phyloP scores from a whole-genome alignment of 2,797 vertebrate species.

The Calcarius lapponicus region DNA sequence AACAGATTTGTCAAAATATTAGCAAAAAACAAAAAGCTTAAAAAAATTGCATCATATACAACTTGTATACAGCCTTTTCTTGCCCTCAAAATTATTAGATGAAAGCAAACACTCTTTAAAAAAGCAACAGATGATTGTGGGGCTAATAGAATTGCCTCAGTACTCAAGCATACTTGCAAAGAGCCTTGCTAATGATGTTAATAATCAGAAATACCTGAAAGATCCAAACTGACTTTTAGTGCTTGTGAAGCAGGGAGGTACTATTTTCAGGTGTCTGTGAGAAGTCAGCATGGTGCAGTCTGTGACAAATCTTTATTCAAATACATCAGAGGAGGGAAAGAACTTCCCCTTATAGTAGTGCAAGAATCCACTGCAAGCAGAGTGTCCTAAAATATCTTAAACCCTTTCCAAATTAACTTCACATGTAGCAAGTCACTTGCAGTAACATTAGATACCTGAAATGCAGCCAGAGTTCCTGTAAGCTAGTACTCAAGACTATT shows the following conservation, averaged over 20 bases:
- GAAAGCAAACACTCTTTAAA: background rate
- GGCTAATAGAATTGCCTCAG: background rate
- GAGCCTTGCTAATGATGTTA: background rate
- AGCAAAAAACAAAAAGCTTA: too few relatives aligned
- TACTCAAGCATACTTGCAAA: background rate
- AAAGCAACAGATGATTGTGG: background rate
- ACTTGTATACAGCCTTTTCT: background rate
- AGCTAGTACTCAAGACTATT: background rate
- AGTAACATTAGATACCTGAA: background rate
- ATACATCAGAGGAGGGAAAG: background rate
- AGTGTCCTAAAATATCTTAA: background rate
- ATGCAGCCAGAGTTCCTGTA: background rate
- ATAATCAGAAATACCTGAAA: background rate
- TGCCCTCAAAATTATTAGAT: background rate
- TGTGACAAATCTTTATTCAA: background rate
- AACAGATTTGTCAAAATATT: background rate
- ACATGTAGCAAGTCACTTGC: background rate
- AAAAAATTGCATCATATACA: background rate
- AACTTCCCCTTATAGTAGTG: background rate
- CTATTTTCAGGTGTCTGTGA: background rate
- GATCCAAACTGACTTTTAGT: background rate
- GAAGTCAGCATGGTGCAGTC: background rate
- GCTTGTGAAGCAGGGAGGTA: background rate
- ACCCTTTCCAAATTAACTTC: background rate
- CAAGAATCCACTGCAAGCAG: background rate